Conservation (phyloP, 2,888 invertebrate genomes). For the Drosophila pseudotakahashii region DNA sequence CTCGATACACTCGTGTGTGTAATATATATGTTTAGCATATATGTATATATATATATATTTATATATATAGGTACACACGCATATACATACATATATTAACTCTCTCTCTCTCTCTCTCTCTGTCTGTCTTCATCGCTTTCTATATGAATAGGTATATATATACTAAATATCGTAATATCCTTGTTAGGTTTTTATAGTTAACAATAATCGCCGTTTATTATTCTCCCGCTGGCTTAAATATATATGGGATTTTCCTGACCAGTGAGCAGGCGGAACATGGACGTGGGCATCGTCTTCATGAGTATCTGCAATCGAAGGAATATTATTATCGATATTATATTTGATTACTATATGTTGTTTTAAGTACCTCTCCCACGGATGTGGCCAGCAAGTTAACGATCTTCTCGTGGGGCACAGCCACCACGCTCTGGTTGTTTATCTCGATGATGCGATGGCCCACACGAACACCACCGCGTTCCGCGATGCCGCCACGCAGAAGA, state of each 20-base stretch:
- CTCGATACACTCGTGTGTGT: conserved; percentile 20
- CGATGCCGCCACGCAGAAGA: conserved; percentile 98
- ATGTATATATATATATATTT: conserved; percentile 19
- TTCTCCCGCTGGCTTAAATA: conserved; percentile 87
- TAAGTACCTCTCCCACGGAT: conserved; percentile 94
- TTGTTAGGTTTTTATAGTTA: conserved; percentile 45
- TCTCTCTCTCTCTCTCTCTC: background rate
- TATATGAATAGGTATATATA: conserved; percentile 44
- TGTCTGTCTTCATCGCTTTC: conserved; percentile 2
- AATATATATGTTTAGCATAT: conserved; percentile 26
- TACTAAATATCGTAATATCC: conserved; percentile 53
- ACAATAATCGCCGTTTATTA: conserved; percentile 33
- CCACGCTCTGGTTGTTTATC: conserved; percentile 99
- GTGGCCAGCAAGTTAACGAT: conserved; percentile 99
- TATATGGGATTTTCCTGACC: conserved; percentile 99
- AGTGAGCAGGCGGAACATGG: conserved; percentile 99
- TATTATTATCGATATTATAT: background rate
- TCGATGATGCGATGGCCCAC: conserved; percentile 99
- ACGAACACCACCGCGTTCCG: conserved; percentile 98
- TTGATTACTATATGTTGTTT: background rate
- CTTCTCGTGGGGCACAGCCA: conserved; percentile 99
- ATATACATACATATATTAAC: conserved; percentile 48
- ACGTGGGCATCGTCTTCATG: conserved; percentile 99
- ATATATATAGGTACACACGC: conserved; percentile 54
- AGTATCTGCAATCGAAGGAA: conserved; percentile 90